Evolutionary conservation across 2,113 vertebrate genomes (phyloP).

Genomic region (Anhinga rufa): DNA sequence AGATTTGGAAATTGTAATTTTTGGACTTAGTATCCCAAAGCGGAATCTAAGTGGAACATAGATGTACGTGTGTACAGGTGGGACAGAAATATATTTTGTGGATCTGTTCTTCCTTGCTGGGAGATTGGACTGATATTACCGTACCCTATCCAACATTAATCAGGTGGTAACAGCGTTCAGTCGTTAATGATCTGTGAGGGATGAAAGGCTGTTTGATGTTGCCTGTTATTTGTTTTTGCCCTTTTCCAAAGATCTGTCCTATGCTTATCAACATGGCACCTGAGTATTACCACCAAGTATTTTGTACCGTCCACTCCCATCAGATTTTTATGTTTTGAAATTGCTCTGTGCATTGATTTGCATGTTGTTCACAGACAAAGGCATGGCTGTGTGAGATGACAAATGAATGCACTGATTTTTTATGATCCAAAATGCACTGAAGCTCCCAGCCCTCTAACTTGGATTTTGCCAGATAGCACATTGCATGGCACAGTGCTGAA

Average conservation of each 20-base stretch:
- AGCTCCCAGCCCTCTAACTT: not conserved
- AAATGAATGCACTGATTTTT: not conserved
- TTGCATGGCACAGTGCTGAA: not conserved
- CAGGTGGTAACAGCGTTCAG: not conserved
- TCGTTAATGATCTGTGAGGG: not conserved
- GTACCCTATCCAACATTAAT: not conserved
- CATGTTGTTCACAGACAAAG: not conserved
- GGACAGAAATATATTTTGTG: not conserved
- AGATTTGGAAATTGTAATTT: not conserved
- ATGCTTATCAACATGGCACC: not conserved
- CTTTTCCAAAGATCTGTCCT: not conserved
- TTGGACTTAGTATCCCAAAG: not conserved
- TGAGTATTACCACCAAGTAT: not conserved
- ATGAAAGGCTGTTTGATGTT: conserved; percentile 27
- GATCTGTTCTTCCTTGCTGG: not conserved
- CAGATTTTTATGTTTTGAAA: not conserved
- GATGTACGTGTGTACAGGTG: not conserved
- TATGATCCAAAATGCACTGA: not conserved
- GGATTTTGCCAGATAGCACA: not conserved
- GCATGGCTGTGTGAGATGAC: not conserved
- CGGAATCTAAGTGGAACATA: not conserved
- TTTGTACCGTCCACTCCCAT: not conserved
- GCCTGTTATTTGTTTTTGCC: not conserved
- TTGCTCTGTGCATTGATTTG: not conserved
- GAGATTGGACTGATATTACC: not conserved